Evolutionary conservation across 2,113 vertebrate genomes (phyloP), one percentile per base, ranked within the genome.

Genomic region (Columba janthina): DNA sequence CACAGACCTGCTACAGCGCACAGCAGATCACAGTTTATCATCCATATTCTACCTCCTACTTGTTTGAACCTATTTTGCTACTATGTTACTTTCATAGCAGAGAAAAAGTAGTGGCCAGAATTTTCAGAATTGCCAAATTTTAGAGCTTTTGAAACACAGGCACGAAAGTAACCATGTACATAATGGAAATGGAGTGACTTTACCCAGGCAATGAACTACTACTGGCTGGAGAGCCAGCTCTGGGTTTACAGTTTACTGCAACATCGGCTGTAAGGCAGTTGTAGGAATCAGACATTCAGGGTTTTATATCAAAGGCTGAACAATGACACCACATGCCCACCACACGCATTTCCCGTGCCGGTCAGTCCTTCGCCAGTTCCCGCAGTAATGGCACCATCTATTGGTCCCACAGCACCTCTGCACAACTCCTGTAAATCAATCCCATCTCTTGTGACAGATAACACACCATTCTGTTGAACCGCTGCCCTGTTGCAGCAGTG

Each of bases 321-420:
- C 73, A 88, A 75, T 79, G 76, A 65, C 94, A 94, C 78, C 94
- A 88, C 76, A 61, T 56, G 94, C 74, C 62, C 54, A n/a, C 25
- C 64, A 7, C 16, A 50, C 1, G 21, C 77, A 67, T 75, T 88
- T 83, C n/a, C 44, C 34, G 48, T 54, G 83, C 73, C 21, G 42
- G 54, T 28, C 65, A 95, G 71, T 56, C 53, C 62, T n/a, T 71
- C 50, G 64, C 89, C 89, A 24, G 46, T 94, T 94, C 85, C 81
- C 77, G 80, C 94, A 85, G 66, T 76, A 89, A 84, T 16, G 95
- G 97, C 97, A 97, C 97, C 97, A 97, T 95, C 97, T 98, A 96
- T 96, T 87, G 98, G 97, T 76, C 90, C 92, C 40, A 50, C n/a
- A 85, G 74, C 86, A 86, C 46, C 50, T 92, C 85, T 94, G 89